Evolutionary conservation across 2,113 vertebrate species (phyloP).

Genomic region (Otocyon megalotis): DNA sequence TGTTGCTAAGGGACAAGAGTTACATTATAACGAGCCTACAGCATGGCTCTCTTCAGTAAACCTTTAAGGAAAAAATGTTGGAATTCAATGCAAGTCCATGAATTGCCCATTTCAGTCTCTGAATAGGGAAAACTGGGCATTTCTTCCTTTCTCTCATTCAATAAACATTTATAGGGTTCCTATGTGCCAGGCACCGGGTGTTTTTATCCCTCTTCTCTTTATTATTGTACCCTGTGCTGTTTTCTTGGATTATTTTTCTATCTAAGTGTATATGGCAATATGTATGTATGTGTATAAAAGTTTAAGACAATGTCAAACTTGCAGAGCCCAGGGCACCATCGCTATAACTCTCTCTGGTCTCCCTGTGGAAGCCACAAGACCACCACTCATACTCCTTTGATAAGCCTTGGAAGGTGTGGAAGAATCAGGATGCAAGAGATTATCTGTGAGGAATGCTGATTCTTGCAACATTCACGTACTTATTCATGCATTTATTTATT

Average conservation of each 20-base stretch:
- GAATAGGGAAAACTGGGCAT: neutral
- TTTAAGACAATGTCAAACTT: neutral
- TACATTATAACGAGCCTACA: neutral
- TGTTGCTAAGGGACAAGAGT: conserved; percentile 25
- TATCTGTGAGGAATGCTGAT: neutral
- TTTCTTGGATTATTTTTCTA: conserved; percentile 18
- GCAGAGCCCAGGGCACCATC: neutral
- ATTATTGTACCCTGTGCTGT: conserved; percentile 16
- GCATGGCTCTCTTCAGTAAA: neutral
- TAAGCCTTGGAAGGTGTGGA: neutral
- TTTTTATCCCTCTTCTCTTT: conserved; percentile 32
- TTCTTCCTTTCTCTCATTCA: conserved; percentile 40
- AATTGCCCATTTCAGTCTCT: conserved; percentile 16
- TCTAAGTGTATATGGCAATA: neutral
- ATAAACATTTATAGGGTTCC: neutral
- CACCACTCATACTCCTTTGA: neutral
- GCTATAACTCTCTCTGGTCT: neutral
- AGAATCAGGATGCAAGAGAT: neutral
- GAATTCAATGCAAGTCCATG: neutral
- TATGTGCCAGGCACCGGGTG: neutral
- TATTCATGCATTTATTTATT: neutral
- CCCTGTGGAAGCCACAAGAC: neutral
- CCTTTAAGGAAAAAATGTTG: neutral
- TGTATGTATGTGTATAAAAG: neutral
- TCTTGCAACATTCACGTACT: neutral